These are phyloP conservation scores for Hymenochirus boettgeri DNA, from an alignment of 2,113 vertebrate genomes.

Conservation along the genomic window DNA sequence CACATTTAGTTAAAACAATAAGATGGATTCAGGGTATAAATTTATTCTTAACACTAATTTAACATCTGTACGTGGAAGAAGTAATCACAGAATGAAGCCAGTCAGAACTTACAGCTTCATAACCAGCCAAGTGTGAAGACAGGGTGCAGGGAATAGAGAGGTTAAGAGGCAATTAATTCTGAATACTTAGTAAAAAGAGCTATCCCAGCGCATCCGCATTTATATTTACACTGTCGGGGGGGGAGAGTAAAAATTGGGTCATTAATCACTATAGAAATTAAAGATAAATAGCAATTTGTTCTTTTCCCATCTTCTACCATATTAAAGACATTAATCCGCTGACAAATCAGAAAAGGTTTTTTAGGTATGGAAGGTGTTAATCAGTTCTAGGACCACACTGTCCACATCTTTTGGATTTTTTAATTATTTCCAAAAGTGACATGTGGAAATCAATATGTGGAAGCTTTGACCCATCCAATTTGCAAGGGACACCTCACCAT, in stretches of 20 bases:
- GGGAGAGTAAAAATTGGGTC: slow-evolving; percentile 40
- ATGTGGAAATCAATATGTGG: no score
- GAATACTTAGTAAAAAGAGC: slow-evolving; percentile 47
- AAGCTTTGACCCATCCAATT: no score
- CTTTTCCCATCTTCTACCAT: slow-evolving; percentile 39
- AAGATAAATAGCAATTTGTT: slow-evolving; percentile 30
- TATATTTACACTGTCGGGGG: slow-evolving; percentile 42
- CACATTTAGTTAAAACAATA: slow-evolving; percentile 52
- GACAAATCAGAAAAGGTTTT: no score
- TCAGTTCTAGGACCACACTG: no score
- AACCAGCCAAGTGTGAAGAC: slow-evolving; percentile 38
- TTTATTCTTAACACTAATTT: slow-evolving; percentile 53
- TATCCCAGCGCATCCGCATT: slow-evolving; percentile 32
- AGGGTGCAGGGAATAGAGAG: slow-evolving; percentile 41
- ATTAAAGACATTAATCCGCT: slow-evolving; percentile 35
- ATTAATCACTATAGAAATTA: slow-evolving; percentile 40
- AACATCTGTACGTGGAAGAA: slow-evolving; percentile 45
- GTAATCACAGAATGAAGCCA: slow-evolving; percentile 35
- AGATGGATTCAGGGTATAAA: slow-evolving; percentile 48
- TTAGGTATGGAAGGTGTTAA: no score
- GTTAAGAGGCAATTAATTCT: slow-evolving; percentile 53
- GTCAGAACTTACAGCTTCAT: slow-evolving; percentile 53
- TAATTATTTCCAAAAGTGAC: no score
- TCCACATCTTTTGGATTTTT: no score
- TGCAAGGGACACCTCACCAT: no score